phyloP scores from a whole-genome alignment of 2,888 invertebrate species.

The Drosophila yooni region DNA sequence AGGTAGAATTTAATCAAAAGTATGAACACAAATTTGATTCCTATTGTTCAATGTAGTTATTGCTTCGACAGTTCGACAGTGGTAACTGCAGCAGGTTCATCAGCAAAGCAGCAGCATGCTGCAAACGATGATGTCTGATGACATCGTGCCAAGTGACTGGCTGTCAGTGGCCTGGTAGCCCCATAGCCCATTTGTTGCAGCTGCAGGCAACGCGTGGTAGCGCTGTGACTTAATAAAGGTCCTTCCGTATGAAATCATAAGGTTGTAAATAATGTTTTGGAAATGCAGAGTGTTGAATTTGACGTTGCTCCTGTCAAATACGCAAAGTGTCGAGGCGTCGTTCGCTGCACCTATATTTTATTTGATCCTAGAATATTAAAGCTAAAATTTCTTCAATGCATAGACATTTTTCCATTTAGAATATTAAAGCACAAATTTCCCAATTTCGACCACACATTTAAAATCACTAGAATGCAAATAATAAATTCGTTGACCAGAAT shows the following conservation, averaged over 20 bases:
- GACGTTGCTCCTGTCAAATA: constrained; percentile 47
- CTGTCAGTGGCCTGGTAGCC: constrained; percentile 7
- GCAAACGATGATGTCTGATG: constrained; percentile 54
- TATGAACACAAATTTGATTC: constrained; percentile 16
- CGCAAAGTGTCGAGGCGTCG: neutral
- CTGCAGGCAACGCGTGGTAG: constrained; percentile 17
- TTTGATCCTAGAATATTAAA: neutral
- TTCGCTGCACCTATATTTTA: neutral
- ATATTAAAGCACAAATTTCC: neutral
- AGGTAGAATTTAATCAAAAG: neutral
- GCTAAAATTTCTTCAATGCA: neutral
- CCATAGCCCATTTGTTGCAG: constrained; percentile 36
- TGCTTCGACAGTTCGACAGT: constrained; percentile 4
- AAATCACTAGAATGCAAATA: neutral
- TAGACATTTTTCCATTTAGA: neutral
- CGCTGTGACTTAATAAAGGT: constrained; percentile 33
- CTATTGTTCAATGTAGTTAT: constrained; percentile 5
- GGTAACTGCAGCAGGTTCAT: constrained; percentile 28
- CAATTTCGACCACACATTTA: neutral
- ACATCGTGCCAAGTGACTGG: constrained; percentile 20
- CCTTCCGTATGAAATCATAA: constrained; percentile 51
- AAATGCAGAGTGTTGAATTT: constrained; percentile 44
- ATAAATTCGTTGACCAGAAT: neutral
- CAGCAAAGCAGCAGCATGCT: constrained; percentile 34
- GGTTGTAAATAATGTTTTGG: constrained; percentile 61